A percentile compares a stretch with the other conserved stretches of the same genome.
phyloP scores from a whole-genome alignment of 2,797 vertebrate species.

The Rhadinocentrus ornatus region DNA sequence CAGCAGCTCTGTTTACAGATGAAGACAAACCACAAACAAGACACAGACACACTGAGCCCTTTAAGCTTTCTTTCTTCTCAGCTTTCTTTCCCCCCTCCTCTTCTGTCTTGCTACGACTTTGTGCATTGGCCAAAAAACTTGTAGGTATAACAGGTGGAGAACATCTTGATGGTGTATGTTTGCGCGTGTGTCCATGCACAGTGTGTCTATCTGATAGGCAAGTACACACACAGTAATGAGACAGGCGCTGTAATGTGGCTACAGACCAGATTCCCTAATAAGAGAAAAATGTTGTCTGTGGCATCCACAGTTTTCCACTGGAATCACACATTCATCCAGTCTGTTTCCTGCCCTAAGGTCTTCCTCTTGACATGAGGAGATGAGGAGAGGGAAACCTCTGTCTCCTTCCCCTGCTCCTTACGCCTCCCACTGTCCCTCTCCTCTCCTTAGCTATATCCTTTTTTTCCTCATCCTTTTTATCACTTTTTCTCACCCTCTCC shows the following conservation, averaged over 20 bases:
- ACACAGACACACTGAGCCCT: slow-evolving; percentile 57
- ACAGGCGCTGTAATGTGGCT: slow-evolving; percentile 72
- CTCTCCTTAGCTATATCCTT: slow-evolving; percentile 49
- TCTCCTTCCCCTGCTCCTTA: slow-evolving; percentile 45
- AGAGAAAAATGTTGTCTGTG: slow-evolving; percentile 79
- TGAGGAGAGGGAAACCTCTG: slow-evolving; percentile 75
- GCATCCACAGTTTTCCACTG: slow-evolving; percentile 82
- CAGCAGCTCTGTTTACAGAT: slow-evolving; percentile 78
- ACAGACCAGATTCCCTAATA: slow-evolving; percentile 78
- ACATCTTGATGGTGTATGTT: slow-evolving; percentile 67
- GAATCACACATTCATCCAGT: slow-evolving; percentile 74
- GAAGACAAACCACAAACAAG: slow-evolving; percentile 79
- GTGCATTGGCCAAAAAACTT: slow-evolving; percentile 55
- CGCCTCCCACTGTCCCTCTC: slow-evolving; percentile 36
- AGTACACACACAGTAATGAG: slow-evolving; percentile 64
- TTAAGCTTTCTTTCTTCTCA: slow-evolving; percentile 15
- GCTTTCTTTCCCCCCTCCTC: slow-evolving; percentile 2
- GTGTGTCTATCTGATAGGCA: slow-evolving; percentile 41
- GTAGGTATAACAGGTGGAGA: slow-evolving; percentile 77
- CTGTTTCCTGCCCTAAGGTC: slow-evolving; percentile 78
- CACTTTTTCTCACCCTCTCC: slow-evolving; percentile 35
- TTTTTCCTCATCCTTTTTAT: slow-evolving; percentile 54
- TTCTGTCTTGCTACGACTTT: slow-evolving; percentile 38
- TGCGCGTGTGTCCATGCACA: not conserved
- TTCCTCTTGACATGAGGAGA: slow-evolving; percentile 65